Percentiles rank a stretch among this genome's conserved stretches.
Conservation (phyloP, 2,888 invertebrate species). For the Microplitis deprimator region DNA sequence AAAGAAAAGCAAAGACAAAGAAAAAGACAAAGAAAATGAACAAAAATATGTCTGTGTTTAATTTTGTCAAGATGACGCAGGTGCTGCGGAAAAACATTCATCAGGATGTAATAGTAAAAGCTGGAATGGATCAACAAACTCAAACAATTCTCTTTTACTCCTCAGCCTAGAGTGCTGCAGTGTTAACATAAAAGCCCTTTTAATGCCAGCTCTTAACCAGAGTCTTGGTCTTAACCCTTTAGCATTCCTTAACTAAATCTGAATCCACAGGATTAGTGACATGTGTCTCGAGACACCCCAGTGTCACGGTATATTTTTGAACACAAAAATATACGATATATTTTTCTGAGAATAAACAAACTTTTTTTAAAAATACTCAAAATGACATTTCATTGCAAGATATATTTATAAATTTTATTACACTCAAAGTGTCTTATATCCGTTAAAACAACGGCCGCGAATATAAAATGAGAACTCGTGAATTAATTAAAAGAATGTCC, state of each 20-base stretch:
- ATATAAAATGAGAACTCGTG: not conserved
- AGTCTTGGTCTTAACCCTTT: conserved; percentile 27
- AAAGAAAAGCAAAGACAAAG: conserved; percentile 7
- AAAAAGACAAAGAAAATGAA: conserved; percentile 17
- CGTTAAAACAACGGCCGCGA: not conserved
- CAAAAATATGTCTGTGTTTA: not conserved
- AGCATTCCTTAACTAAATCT: not conserved
- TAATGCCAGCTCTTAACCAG: conserved; percentile 12
- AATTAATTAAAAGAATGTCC: not conserved
- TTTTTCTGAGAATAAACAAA: not conserved
- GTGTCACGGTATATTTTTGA: conserved; percentile 8
- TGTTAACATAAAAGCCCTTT: conserved; percentile 16
- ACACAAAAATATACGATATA: not conserved
- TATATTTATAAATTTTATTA: not conserved
- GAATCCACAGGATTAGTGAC: conserved; percentile 35
- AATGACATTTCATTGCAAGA: not conserved
- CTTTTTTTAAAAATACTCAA: not conserved
- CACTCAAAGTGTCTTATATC: not conserved
- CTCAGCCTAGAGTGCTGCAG: not conserved
- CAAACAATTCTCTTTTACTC: conserved; percentile 7
- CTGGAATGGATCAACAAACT: conserved; percentile 53
- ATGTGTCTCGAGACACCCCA: conserved; percentile 9
- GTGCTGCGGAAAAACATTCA: conserved; percentile 66
- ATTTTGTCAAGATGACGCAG: conserved; percentile 60
- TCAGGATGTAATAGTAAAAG: conserved; percentile 62